Conservation (phyloP, 2,888 invertebrate species). For the Agrotis exclamationis region DNA sequence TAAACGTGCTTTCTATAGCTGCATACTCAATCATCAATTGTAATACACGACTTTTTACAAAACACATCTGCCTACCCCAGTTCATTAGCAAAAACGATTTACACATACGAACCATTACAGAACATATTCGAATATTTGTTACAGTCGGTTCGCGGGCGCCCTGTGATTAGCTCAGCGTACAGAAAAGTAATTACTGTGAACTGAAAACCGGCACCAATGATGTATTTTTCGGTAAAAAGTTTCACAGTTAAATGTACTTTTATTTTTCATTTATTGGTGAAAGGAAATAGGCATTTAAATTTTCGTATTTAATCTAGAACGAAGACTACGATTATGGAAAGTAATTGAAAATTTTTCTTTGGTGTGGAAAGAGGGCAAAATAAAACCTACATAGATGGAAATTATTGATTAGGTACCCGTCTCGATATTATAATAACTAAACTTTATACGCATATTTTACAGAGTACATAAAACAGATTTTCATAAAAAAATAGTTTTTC, state of each 20-base stretch:
- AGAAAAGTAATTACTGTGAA: slow-evolving; percentile 55
- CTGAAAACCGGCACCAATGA: slow-evolving; percentile 40
- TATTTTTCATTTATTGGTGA: slow-evolving; percentile 18
- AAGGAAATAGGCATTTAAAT: slow-evolving; percentile 22
- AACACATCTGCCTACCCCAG: slow-evolving; percentile 4
- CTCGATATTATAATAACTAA: no score
- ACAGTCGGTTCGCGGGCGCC: slow-evolving; percentile 27
- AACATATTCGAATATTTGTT: slow-evolving; percentile 46
- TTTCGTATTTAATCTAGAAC: slow-evolving; percentile 3
- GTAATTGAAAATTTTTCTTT: slow-evolving; percentile 7
- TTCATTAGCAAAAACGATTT: slow-evolving; percentile 32
- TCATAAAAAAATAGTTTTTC: not conserved
- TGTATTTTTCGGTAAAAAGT: slow-evolving; percentile 45
- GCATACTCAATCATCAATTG: not conserved
- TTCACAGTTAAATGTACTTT: slow-evolving; percentile 45
- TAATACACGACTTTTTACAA: not conserved
- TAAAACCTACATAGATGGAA: not conserved
- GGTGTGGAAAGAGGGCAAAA: not conserved
- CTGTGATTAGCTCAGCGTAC: slow-evolving; percentile 55
- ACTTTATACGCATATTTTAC: not conserved
- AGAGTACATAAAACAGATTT: not conserved
- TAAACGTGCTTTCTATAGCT: not conserved
- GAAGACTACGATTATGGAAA: not conserved
- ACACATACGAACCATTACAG: slow-evolving; percentile 23
- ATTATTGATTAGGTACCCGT: not conserved